Base-by-base conservation (phyloP, 2,888 invertebrate genomes). In the Philaethria dido region DNA sequence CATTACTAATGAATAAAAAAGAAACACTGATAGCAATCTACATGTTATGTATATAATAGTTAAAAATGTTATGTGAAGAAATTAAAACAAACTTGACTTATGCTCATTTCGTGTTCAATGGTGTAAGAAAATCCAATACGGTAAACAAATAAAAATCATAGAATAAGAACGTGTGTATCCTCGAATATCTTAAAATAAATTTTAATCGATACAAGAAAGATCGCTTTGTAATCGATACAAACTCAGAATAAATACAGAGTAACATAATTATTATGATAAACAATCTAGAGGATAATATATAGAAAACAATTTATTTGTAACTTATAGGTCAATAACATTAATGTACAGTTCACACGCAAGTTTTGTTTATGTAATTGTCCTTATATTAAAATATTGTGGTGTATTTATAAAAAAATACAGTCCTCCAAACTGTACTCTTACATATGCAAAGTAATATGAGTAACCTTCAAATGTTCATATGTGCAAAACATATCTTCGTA, bases 381-480 rank as follows among this genome's bases (percentile, higher is more conserved):
- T 16, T 18, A 0, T 3, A 50, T n/a, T 29, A 29, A 29, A 50
- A 50, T 8, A 50, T 16, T 25, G 25, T n/a, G n/a, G n/a, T n/a
- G n/a, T n/a, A n/a, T n/a, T 29, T 13, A 29, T 39, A 29, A 8
- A 48, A 50, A 52, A 16, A 16, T 5, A 29, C 3, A 48, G 8
- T 48, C 25, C 14, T 22, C 25, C 25, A 50, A 0, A 25, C 4
- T 29, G 2, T 29, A 25, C 4, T 11, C 18, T 29, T 16, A 33
- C 9, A 11, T 29, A 52, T 13, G 29, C 11, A 29, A 33, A 20
- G 8, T 33, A 50, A 16, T 39, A 36, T 52, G n/a, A 57, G 55
- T 59, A 66, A 76, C 75, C 69, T 62, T 72, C 73, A 76, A 70
- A 74, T 74, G 68, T 66, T 60, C 75, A 74, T 36, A 44, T 42